phyloP scores from a whole-genome alignment of 1,140 invertebrate species.

The Cepaea nemoralis region DNA sequence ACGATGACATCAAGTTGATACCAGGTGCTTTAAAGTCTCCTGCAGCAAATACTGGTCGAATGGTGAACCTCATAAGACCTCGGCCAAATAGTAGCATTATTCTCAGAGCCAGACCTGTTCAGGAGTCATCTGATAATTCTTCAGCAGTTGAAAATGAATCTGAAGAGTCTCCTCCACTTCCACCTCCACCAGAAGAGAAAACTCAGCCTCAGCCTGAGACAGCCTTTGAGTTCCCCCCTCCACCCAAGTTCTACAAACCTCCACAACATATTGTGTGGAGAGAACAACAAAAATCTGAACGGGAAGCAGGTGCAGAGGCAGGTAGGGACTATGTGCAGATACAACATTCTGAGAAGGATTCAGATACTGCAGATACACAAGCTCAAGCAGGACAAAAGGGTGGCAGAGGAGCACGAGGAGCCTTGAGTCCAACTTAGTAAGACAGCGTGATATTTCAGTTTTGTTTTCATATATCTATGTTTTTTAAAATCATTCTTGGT shows the following conservation, averaged over 20 bases:
- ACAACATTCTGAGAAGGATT: background rate
- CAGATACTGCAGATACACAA: background rate
- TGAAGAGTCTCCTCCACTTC: slow-evolving; percentile 41
- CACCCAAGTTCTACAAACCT: slow-evolving; percentile 39
- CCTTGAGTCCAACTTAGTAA: slow-evolving; percentile 35
- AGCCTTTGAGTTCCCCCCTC: slow-evolving; percentile 49
- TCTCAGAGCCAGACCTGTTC: background rate
- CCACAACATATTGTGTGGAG: background rate
- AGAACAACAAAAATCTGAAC: background rate
- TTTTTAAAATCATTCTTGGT: too few species aligned
- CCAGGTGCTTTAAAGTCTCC: slow-evolving; percentile 37
- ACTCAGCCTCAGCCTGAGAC: slow-evolving; percentile 7
- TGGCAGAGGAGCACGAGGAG: slow-evolving; percentile 9
- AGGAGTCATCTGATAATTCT: slow-evolving; percentile 22
- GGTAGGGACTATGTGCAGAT: slow-evolving; percentile 24
- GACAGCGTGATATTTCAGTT: background rate
- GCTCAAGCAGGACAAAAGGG: background rate
- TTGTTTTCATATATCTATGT: too few species aligned
- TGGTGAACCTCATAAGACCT: slow-evolving; percentile 18
- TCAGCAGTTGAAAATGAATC: slow-evolving; percentile 29
- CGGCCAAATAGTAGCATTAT: slow-evolving; percentile 48
- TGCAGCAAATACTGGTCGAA: background rate
- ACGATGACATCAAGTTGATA: slow-evolving; percentile 40
- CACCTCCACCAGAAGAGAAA: slow-evolving; percentile 43
- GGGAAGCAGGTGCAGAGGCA: background rate